Evolutionary conservation across 2,888 invertebrate species (phyloP), one percentile per base, ranked within the genome.

Genomic region (Hemithea aestivaria): DNA sequence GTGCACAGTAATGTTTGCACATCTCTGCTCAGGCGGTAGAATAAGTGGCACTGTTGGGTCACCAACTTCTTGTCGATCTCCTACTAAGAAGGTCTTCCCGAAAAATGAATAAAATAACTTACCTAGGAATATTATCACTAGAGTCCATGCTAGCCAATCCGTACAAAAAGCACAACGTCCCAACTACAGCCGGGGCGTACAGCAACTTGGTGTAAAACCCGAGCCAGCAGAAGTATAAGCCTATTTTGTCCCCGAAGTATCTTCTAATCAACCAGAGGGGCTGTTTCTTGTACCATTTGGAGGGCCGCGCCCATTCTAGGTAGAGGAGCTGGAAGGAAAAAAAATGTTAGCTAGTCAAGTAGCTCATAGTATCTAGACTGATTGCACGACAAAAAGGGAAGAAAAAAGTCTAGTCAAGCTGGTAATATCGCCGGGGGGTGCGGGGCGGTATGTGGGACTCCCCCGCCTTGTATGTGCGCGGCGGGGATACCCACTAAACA

Each of bases 241-340:
- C 96, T 11, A 97, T 96, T 74, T 97, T 96, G 65, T 96, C 96
- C 0, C 97, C 97, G 64, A 96, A 97, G 73, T 97, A 97, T 54
- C 94, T 91, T 25, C 95, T 85, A 2, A 98, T 91, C 20, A 97
- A 81, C 88, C 96, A 96, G 0, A 98, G 80, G 0, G 98, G 98
- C 66, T 99, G 98, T 42, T 93, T 93, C 67, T 97, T 97, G 78
- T 92, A 96, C 94, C 96, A 97, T 62, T 93, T 93, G 6, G 90
- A 87, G 0, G 96, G 96, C 45, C 94, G 90, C 0, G 97, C 97
- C 99, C 99, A 99, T 71, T 96, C 94, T 46, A 95, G 88, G 71
- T 97, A 97, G 1, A 99, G 83, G 4, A 96, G 78, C 93, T 97
- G 80, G 6, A 68, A 73, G 6, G 20, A 1, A 11, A 9, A 16